Conservation (phyloP, 2,888 invertebrate genomes). For the Caenorhabditis afra region DNA sequence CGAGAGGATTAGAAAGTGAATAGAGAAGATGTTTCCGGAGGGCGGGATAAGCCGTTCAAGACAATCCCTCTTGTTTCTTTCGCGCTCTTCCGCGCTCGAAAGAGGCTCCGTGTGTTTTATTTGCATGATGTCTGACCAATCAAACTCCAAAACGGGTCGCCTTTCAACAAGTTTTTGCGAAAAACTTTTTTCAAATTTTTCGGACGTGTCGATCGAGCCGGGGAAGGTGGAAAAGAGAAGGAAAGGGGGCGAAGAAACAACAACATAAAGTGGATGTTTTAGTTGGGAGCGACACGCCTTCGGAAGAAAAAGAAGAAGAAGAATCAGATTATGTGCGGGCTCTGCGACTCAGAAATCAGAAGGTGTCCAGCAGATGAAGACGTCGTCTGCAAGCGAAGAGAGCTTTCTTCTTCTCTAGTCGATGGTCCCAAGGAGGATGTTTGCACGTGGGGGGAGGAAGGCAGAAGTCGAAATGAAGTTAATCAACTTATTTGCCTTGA, state of each 20-base stretch:
- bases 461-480: constrained; percentile 47
- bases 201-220: background rate
- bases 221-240: background rate
- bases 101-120: constrained; percentile 30
- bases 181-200: constrained; percentile 17
- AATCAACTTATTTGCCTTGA: constrained; percentile 54
- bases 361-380: background rate
- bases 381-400: constrained; percentile 1
- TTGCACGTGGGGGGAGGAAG: constrained; percentile 43
- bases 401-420: too few species aligned
- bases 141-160: constrained; percentile 45
- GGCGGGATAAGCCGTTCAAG: background rate
- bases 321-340: constrained; percentile 36
- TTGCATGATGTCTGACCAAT: constrained; percentile 45
- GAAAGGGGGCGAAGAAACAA: background rate
- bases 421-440: constrained; percentile 31
- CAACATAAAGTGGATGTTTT: background rate
- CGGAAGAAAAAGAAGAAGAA: constrained; percentile 6
- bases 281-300: background rate
- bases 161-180: constrained; percentile 26
- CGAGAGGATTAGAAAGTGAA: background rate
- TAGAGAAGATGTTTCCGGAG: background rate
- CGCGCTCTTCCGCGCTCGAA: background rate
- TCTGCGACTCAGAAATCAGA: constrained; percentile 27
- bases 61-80: too few species aligned